phyloP scores from a whole-genome alignment of 2,797 vertebrate genomes.

The Periparus ater region DNA sequence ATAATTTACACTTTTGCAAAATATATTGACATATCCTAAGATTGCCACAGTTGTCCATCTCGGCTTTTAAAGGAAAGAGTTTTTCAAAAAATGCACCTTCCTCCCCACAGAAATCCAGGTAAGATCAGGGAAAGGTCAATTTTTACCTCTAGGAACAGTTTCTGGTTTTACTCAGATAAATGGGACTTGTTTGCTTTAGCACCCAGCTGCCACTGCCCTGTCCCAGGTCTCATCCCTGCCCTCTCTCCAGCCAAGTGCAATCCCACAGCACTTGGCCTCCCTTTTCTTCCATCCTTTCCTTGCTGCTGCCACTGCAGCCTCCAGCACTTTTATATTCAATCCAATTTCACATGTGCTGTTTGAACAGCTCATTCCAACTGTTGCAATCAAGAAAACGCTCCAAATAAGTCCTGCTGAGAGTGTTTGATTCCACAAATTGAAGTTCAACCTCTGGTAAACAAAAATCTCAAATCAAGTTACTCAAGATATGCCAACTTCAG shows the following conservation, averaged over 20 bases:
- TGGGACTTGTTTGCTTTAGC: not conserved
- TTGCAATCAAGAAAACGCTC: not conserved
- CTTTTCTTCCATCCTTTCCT: not conserved
- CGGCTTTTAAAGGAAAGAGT: not conserved
- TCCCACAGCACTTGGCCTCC: not conserved
- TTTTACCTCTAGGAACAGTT: not conserved
- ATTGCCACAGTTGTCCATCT: not conserved
- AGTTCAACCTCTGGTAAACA: not conserved
- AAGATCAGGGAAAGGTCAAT: not conserved
- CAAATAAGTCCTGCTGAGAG: not conserved
- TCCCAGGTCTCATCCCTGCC: not conserved
- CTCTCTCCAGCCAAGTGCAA: not conserved
- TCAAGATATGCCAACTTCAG: not conserved
- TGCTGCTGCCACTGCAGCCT: not conserved
- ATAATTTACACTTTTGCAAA: not conserved
- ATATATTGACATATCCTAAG: not conserved
- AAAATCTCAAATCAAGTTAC: not conserved
- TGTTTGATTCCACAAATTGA: rapidly evolving
- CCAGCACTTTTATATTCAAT: not conserved
- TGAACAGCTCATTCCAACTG: not conserved
- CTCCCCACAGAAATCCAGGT: not conserved
- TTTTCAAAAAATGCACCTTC: not conserved
- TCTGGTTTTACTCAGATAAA: not conserved
- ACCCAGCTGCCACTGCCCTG: not conserved
- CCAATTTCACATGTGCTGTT: not conserved